phyloP scores from a whole-genome alignment of 2,797 vertebrate genomes.

The Phataginus tricuspis region DNA sequence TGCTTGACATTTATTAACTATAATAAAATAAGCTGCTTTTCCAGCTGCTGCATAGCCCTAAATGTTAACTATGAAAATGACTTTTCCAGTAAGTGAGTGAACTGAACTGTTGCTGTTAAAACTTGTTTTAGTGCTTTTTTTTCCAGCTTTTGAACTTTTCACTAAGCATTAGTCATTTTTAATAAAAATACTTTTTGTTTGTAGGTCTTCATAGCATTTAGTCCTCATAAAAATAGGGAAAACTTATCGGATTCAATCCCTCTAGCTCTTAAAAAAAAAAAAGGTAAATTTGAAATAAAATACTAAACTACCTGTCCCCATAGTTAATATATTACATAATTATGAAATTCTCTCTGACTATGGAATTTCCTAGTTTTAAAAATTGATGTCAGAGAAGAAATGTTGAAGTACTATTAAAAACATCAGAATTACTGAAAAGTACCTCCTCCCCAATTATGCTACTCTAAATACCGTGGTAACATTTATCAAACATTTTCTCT shows the following conservation, averaged over 20 bases:
- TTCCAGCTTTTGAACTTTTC: conserved; percentile 78
- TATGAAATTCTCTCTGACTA: conserved; percentile 74
- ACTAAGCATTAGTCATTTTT: conserved; percentile 81
- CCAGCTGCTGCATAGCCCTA: conserved; percentile 68
- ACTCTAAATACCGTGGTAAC: background rate
- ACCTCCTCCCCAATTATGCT: background rate
- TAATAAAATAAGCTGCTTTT: conserved; percentile 73
- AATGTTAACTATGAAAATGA: conserved; percentile 71
- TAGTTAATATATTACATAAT: conserved; percentile 82
- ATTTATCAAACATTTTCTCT: background rate
- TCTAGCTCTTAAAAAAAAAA: conserved; percentile 45
- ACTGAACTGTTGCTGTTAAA: conserved; percentile 67
- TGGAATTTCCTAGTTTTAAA: conserved; percentile 79
- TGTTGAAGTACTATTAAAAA: conserved; percentile 65
- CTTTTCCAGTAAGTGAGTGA: conserved; percentile 79
- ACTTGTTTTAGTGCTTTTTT: conserved; percentile 69
- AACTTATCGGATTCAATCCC: conserved; percentile 58
- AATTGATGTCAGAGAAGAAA: conserved; percentile 76
- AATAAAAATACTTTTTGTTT: conserved; percentile 83
- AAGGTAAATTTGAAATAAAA: conserved; percentile 69
- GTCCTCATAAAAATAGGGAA: conserved; percentile 72
- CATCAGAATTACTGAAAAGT: conserved; percentile 52
- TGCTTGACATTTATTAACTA: conserved; percentile 64
- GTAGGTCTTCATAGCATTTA: conserved; percentile 66
- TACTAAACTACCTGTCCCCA: background rate